A percentile compares a stretch with the other conserved stretches of the same genome.
Evolutionary conservation across 1,140 invertebrate species (phyloP).

Genomic region (Tetramorium simillimum): DNA sequence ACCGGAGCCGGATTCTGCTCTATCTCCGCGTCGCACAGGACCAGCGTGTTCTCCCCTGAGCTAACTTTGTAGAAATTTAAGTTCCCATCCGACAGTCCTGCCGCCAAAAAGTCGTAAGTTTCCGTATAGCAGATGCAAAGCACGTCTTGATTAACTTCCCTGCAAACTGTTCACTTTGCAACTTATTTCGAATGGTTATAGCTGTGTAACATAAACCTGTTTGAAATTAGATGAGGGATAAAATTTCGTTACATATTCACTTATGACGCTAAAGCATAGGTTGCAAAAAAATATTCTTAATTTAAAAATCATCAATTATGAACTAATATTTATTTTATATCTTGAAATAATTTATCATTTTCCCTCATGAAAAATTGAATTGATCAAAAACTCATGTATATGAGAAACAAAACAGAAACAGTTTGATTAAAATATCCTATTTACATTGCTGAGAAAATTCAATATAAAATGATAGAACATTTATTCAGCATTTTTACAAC

Average conservation of each 20-base stretch:
- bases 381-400: not conserved
- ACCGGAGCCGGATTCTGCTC: constrained; percentile 85
- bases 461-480: no score
- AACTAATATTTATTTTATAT: not conserved
- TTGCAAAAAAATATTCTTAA: not conserved
- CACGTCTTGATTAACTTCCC: constrained; percentile 85
- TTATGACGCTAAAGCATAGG: not conserved
- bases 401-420: not conserved
- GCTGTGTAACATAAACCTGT: not conserved
- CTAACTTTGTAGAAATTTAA: constrained; percentile 85
- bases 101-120: constrained; percentile 85
- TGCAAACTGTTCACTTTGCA: constrained; percentile 70
- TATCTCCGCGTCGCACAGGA: constrained; percentile 86
- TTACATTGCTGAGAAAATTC: not conserved
- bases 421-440: not conserved
- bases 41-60: constrained; percentile 80
- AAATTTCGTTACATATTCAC: not conserved
- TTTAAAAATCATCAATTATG: not conserved
- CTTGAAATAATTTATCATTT: not conserved
- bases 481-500: no score
- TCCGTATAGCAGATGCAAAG: constrained; percentile 88
- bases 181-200: constrained; percentile 22
- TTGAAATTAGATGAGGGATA: not conserved
- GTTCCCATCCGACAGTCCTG: constrained; percentile 86
- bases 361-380: not conserved